These are phyloP conservation scores for Colletes gigas DNA, from an alignment of 1,140 invertebrate species.

Conservation along the genomic window DNA sequence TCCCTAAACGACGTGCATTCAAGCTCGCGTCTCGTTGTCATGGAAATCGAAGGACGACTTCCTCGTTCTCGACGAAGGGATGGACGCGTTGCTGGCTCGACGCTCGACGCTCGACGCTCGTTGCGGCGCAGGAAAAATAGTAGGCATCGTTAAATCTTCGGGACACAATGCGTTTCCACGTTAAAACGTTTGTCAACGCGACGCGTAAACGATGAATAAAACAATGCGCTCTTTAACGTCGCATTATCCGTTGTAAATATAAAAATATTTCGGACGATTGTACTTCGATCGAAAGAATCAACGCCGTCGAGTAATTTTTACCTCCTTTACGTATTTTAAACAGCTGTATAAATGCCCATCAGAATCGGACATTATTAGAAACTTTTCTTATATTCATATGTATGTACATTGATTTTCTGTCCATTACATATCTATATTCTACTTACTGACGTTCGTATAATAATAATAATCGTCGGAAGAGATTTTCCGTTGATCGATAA, in stretches of 20 bases:
- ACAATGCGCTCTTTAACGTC: slow-evolving; percentile 34
- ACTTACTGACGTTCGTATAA: no score
- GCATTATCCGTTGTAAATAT: no score
- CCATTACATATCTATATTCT: no score
- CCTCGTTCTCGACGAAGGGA: slow-evolving; percentile 50
- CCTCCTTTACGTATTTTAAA: no score
- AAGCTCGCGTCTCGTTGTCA: slow-evolving; percentile 66
- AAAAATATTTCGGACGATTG: no score
- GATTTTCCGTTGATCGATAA: neutral
- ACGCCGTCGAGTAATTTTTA: no score
- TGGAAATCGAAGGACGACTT: slow-evolving; percentile 70
- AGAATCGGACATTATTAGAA: no score
- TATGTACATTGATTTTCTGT: no score
- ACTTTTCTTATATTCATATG: no score
- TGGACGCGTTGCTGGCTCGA: neutral
- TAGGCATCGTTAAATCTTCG: slow-evolving; percentile 24
- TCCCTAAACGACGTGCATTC: slow-evolving; percentile 72
- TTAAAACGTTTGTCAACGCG: neutral
- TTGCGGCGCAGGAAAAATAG: slow-evolving; percentile 10
- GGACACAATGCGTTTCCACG: neutral
- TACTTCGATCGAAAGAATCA: no score
- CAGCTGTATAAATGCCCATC: no score
- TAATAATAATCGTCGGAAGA: neutral
- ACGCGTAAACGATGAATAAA: slow-evolving; percentile 20
- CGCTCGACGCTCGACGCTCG: neutral